Evolutionary conservation across 2,797 vertebrate genomes (phyloP), one percentile per base, ranked within the genome.

Genomic region (Myripristis jacobus): DNA sequence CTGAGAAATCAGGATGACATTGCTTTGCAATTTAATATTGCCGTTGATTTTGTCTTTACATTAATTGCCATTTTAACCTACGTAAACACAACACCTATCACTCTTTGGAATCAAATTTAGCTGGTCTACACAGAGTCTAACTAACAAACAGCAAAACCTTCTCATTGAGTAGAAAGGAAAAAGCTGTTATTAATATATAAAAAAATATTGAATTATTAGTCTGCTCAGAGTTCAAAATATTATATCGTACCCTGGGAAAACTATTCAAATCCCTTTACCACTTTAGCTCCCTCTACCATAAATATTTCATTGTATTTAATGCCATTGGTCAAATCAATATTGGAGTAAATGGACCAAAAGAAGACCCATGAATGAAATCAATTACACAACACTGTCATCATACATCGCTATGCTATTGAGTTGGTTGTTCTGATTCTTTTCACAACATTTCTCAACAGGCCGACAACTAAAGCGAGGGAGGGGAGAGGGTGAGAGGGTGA

Each of bases 281-380:
- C 76, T 88, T 60, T 60, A 70, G 75, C 70, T 25, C 77, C 36
- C 60, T 54, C 69, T 56, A 77, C 78, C 84, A 91, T 91, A 89
- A 92, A 91, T 90, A 92, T 91, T 89, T 92, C 77, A 91, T 90
- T 87, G 86, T 85, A 79, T 90, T 90, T 89, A 87, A 86, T 79
- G 75, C 82, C 69, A 75, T 84, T 86, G 84, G 91, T 90, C n/a
- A 61, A 89, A 85, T 89, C 80, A 87, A 75, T 86, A 87, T 91
- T 63, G 52, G 75, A 79, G 83, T 85, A 88, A 91, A 89, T 77
- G 78, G 83, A 61, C 80, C 72, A 54, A 80, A 69, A 75, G 65
- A 88, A 89, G 81, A 80, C 59, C 57, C 50, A 46, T 81, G 56
- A 91, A 91, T 88, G 55, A 87, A 89, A 85, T 79, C 83, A 66